Conservation (phyloP, 2,797 vertebrate species). For the Myripristis murdjan region DNA sequence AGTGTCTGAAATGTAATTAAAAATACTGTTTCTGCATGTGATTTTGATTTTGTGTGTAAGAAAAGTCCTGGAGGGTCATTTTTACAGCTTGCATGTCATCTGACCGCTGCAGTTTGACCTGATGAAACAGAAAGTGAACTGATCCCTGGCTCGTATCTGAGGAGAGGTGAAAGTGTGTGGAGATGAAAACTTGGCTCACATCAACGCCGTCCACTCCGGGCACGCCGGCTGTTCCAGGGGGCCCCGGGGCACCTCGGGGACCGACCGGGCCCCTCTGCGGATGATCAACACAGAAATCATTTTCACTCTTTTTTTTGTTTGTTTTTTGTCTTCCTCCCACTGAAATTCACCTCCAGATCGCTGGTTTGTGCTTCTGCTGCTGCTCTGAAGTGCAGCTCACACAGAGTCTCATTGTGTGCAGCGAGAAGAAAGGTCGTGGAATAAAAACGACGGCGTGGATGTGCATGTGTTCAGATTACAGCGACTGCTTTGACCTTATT, state of each 20-base stretch:
- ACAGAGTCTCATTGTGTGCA: conserved; percentile 74
- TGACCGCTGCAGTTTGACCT: too few species aligned
- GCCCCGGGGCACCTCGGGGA: conserved; percentile 87
- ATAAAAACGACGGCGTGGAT: conserved; percentile 46
- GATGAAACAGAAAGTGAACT: conserved; percentile 22
- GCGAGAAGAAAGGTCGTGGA: conserved; percentile 61
- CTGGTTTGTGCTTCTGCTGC: conserved; percentile 18
- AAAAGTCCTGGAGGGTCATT: too few species aligned
- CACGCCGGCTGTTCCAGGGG: conserved; percentile 90
- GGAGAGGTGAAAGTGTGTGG: background rate
- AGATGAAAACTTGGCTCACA: conserved; percentile 81
- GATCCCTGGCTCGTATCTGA: background rate
- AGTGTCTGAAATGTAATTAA: too few species aligned
- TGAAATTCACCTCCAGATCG: conserved; percentile 45
- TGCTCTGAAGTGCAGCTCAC: conserved; percentile 24
- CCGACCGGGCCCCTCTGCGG: conserved; percentile 90
- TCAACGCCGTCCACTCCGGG: conserved; percentile 96
- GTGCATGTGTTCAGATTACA: conserved; percentile 53
- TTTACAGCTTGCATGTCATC: too few species aligned
- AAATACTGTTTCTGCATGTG: too few species aligned
- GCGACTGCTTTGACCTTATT: conserved; percentile 35
- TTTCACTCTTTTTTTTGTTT: conserved; percentile 32
- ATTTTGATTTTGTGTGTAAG: too few species aligned
- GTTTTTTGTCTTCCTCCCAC: too few species aligned
- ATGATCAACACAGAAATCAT: conserved; percentile 56